Evolutionary conservation across 2,888 invertebrate genomes (phyloP), one percentile per base, ranked within the genome.

Genomic region (Hydrotaea cyrtoneurina): DNA sequence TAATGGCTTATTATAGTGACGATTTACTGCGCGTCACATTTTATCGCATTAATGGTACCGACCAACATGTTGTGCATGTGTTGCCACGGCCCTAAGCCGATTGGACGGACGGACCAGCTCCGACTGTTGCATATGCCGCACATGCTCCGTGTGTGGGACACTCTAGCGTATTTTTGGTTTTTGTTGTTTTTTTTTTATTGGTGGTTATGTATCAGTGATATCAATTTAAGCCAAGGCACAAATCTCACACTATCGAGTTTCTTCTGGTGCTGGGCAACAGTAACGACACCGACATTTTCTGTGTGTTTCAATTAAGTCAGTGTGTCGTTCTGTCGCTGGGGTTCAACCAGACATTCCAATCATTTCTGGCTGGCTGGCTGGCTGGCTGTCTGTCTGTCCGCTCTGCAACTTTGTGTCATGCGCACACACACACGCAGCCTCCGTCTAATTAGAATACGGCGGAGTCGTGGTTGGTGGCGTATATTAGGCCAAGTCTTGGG

Each of bases 11-110:
- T 86, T 86, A 87, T 83, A 75, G 84, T 72, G 80, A 82, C 85
- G 82, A 86, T 87, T 86, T 87, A 87, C 86, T 86, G 86, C 88
- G 89, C 89, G 85, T 84, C 86, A 86, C 82, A 87, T 89, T 89
- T 90, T 90, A 90, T 90, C 88, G 89, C 88, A 78, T 87, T 89
- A 83, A 83, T 89, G 88, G 88, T 87, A 88, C 85, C 87, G 80
- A 39, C 15, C 50, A n/a, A 86, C 76, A 86, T 81, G 86, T 82
- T 81, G 59, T 64, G 64, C 73, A 15, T 55, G 36, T 80, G 62
- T 75, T 23, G 62, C 26, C 17, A n/a, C 46, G 55, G 55, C 31
- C 21, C 55, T 39, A 39, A 74, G 39, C 62, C 59, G 26, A 17
- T 50, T 66, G 46, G 17, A 17, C 66, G 8, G 15, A 19, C 21